Evolutionary conservation across 2,797 vertebrate species (phyloP).

Genomic region (Pangasius mekongensis): DNA sequence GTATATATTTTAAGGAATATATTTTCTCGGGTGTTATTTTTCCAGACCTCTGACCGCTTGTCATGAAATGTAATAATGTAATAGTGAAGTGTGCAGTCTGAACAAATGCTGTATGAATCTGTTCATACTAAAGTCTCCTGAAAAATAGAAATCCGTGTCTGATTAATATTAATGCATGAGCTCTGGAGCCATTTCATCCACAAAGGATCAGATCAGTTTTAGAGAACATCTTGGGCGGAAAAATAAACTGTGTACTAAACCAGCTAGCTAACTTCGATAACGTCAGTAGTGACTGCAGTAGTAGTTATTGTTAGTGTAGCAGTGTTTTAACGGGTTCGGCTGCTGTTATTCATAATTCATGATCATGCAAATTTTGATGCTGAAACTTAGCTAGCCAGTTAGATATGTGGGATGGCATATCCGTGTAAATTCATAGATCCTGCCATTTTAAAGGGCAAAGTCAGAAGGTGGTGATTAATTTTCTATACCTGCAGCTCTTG

Average conservation of each 20-base stretch:
- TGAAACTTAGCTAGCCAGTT: neutral
- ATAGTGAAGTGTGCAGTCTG: conserved; percentile 13
- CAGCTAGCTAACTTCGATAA: neutral
- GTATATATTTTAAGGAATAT: conserved; percentile 15
- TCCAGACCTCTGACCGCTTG: conserved; percentile 8
- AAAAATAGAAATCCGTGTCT: neutral
- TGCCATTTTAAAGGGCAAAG: neutral
- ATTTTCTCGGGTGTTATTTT: conserved; percentile 1
- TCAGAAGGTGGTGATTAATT: neutral
- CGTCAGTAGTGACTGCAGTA: neutral
- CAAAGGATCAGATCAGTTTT: neutral
- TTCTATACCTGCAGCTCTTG: neutral
- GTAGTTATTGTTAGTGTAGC: neutral
- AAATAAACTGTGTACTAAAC: neutral
- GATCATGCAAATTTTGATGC: neutral
- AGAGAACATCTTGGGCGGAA: neutral
- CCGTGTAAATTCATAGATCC: neutral
- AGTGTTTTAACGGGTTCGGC: neutral
- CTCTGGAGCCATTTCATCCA: neutral
- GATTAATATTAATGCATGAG: neutral
- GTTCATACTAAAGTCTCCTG: conserved; percentile 15
- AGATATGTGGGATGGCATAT: neutral
- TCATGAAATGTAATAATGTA: neutral
- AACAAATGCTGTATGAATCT: conserved; percentile 31
- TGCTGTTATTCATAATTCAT: neutral